A percentile compares a stretch with the other conserved stretches of the same genome.
These are phyloP conservation scores for Azorinus chamasolen DNA, from an alignment of 2,888 invertebrate species.

Conservation along the genomic window DNA sequence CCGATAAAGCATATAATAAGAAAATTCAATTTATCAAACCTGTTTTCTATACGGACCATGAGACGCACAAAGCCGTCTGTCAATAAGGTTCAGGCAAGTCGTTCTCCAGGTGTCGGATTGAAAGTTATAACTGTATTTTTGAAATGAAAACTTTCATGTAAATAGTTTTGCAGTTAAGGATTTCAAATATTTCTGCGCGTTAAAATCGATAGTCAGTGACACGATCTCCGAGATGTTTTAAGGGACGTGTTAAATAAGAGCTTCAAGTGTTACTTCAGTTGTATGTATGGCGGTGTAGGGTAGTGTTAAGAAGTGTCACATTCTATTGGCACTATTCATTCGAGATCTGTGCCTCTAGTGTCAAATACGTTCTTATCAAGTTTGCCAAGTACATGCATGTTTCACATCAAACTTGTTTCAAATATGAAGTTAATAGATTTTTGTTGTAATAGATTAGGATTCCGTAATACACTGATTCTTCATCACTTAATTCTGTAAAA, in stretches of 20 bases:
- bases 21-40: not conserved
- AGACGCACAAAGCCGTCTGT: constrained; percentile 32
- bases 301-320: too few relatives aligned
- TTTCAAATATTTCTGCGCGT: constrained; percentile 48
- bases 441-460: too few relatives aligned
- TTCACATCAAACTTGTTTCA: too few relatives aligned
- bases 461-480: too few relatives aligned
- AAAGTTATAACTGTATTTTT: constrained; percentile 57
- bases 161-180: constrained; percentile 58
- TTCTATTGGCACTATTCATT: too few relatives aligned
- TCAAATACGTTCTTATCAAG: too few relatives aligned
- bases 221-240: constrained; percentile 53
- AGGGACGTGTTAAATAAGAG: constrained; percentile 48
- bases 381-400: too few relatives aligned
- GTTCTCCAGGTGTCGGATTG: constrained; percentile 54
- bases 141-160: constrained; percentile 58
- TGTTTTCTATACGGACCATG: not conserved
- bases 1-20: too few relatives aligned
- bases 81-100: constrained; percentile 51
- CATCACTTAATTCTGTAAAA: too few relatives aligned
- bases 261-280: constrained; percentile 14
- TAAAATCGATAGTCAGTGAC: constrained; percentile 48
- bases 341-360: too few relatives aligned
- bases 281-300: too few relatives aligned
- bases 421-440: too few relatives aligned